phyloP scores from a whole-genome alignment of 1,140 invertebrate species.

The Cyrtorhinus lividipennis region DNA sequence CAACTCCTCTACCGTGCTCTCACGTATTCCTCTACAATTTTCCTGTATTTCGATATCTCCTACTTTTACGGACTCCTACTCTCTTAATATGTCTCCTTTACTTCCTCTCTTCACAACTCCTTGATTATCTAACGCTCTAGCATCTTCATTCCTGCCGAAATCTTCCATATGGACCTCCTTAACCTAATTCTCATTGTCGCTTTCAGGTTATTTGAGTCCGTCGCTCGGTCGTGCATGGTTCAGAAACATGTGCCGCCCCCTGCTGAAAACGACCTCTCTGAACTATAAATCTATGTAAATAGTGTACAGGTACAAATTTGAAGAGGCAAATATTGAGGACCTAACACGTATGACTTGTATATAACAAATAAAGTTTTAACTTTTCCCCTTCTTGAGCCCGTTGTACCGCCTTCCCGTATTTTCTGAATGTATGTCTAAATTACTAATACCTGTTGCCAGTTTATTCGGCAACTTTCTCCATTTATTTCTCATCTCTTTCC shows the following conservation, averaged over 20 bases:
- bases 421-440: background rate
- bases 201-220: slow-evolving; percentile 73
- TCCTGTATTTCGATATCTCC: background rate
- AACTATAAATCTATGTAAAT: slow-evolving; percentile 25
- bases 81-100: no score
- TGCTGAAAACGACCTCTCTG: slow-evolving; percentile 23
- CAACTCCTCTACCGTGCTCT: background rate
- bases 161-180: no score
- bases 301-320: background rate
- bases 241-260: slow-evolving; percentile 42
- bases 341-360: background rate
- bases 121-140: no score
- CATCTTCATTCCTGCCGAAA: no score
- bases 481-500: no score
- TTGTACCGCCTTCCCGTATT: background rate
- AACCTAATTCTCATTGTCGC: background rate
- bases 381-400: background rate
- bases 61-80: no score
- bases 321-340: background rate
- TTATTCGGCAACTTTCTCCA: no score
- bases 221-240: slow-evolving; percentile 84
- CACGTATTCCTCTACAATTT: background rate
- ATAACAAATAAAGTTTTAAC: background rate
- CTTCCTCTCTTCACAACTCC: no score
- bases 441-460: no score